phyloP scores from a whole-genome alignment of 2,888 invertebrate genomes.

The Leptothorax acervorum region DNA sequence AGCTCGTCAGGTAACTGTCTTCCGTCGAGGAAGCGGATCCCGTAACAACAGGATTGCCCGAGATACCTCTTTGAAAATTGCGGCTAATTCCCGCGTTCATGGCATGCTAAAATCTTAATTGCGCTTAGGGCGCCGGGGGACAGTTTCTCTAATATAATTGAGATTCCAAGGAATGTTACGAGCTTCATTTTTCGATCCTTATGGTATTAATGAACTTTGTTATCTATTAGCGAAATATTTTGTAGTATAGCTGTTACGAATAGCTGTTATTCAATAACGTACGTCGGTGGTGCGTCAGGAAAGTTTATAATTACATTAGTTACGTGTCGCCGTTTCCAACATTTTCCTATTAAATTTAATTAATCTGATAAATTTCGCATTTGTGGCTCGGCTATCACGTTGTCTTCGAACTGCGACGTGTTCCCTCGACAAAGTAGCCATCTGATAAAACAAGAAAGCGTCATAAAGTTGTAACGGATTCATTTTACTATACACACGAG shows the following conservation, averaged over 20 bases:
- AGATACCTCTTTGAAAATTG: slow-evolving; percentile 26
- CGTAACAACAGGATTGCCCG: slow-evolving; percentile 16
- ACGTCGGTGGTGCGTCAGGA: neutral
- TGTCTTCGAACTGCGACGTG: slow-evolving; percentile 21
- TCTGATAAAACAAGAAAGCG: slow-evolving; percentile 10
- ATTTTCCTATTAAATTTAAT: slow-evolving; percentile 24
- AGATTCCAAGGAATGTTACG: neutral
- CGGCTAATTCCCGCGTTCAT: slow-evolving; percentile 3
- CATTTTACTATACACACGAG: neutral
- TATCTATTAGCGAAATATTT: slow-evolving; percentile 2
- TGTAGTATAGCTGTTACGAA: neutral
- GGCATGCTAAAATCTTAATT: slow-evolving; percentile 24
- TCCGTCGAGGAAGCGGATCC: neutral
- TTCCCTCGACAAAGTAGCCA: neutral
- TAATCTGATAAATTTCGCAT: slow-evolving; percentile 27
- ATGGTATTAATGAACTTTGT: slow-evolving; percentile 22
- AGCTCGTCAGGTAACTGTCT: slow-evolving; percentile 7
- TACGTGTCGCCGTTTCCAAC: slow-evolving; percentile 2
- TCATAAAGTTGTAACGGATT: slow-evolving; percentile 2
- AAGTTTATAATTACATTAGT: slow-evolving; percentile 40
- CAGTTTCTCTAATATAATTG: neutral
- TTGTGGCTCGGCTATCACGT: neutral
- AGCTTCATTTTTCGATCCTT: slow-evolving; percentile 5
- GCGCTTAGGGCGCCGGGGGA: neutral
- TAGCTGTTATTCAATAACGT: neutral